Conservation (phyloP, 2,888 invertebrate genomes). For the Abrostola tripartita region DNA sequence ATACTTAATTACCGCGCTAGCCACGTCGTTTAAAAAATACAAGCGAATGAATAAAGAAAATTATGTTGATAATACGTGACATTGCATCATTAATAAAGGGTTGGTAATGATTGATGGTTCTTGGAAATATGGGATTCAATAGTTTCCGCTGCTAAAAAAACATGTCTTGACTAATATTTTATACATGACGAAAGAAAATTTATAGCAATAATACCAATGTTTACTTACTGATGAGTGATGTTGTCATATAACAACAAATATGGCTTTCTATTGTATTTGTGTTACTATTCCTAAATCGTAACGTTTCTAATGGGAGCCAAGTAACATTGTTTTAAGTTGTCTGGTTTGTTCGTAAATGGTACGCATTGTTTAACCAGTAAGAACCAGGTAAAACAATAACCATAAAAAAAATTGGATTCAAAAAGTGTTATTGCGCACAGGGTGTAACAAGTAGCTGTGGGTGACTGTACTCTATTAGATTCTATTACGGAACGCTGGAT, state of each 20-base stretch:
- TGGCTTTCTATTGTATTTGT: too few species aligned
- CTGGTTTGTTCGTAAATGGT: neutral
- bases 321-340: neutral
- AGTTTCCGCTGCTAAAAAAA: constrained; percentile 1
- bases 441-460: constrained; percentile 22
- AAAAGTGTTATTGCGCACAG: constrained; percentile 27
- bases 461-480: constrained; percentile 32
- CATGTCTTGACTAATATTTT: neutral
- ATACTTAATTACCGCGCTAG: constrained; percentile 40
- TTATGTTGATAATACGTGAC: neutral
- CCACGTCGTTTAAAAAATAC: constrained; percentile 17
- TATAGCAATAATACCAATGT: neutral
- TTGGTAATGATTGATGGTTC: constrained; percentile 6
- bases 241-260: neutral
- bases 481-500: constrained; percentile 25
- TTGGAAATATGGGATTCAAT: constrained; percentile 6
- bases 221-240: neutral
- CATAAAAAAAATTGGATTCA: constrained; percentile 32
- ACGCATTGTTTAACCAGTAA: neutral
- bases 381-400: constrained; percentile 17
- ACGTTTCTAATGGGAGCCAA: neutral
- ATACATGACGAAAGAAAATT: neutral
- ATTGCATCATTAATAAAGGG: constrained; percentile 20
- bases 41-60: constrained; percentile 25
- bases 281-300: neutral